These are phyloP conservation scores for Sicus ferrugineus DNA, from an alignment of 2,888 invertebrate species.

Conservation along the genomic window DNA sequence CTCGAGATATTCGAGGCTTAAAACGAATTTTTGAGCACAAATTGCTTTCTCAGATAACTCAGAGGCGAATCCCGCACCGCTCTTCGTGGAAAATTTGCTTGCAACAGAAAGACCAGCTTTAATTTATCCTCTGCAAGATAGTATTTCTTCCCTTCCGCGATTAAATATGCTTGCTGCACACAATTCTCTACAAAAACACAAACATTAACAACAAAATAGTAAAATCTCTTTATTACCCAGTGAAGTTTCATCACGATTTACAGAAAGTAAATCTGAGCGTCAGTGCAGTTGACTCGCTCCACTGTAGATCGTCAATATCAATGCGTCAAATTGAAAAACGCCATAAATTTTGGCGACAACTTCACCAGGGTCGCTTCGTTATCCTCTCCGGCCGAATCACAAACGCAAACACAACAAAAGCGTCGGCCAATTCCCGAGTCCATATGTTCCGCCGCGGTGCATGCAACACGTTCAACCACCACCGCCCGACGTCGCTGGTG, in stretches of 20 bases:
- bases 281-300: background rate
- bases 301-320: no score
- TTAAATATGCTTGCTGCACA: no score
- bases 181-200: no score
- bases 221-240: background rate
- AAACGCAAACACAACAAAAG: background rate
- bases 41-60: no score
- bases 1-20: no score
- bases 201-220: background rate
- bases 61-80: no score
- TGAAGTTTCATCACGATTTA: background rate
- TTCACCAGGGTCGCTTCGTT: constrained; percentile 27
- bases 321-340: constrained; percentile 56
- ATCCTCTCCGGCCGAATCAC: constrained; percentile 5
- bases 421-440: constrained; percentile 1
- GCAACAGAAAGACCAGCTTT: no score
- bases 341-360: constrained; percentile 56
- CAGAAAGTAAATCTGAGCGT: background rate
- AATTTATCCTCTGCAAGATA: no score
- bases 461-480: background rate
- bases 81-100: no score
- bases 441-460: constrained; percentile 24
- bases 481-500: background rate
- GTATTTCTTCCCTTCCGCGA: no score
- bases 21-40: no score